Percentiles rank a stretch among this genome's conserved stretches.
phyloP scores from a whole-genome alignment of 2,113 vertebrate genomes.

The rat (Rattus norvegicus) region GRCr8 NC_086034.1:45185001-45185500 shows the following conservation, averaged over 20 bases:
- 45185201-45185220: not conserved
- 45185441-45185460: not conserved
- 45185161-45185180: not conserved
- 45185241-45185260: constrained; percentile 37
- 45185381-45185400: not conserved
- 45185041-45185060: not conserved
- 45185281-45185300: not conserved
- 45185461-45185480: not conserved
- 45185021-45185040: not conserved
- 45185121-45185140: not conserved
- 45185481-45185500: not conserved
- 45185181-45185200: not conserved
- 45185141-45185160: not conserved
- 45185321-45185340: constrained; percentile 54
- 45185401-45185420: not conserved
- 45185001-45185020: not conserved
- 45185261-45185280: constrained; percentile 46
- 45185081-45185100: not conserved
- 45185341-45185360: not conserved
- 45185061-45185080: not conserved
- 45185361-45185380: not conserved
- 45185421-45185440: not conserved
- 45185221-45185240: constrained; percentile 1
- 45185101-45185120: not conserved
- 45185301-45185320: constrained; percentile 18